phyloP scores from a whole-genome alignment of 2,888 invertebrate genomes.

The Bombylius discolor region DNA sequence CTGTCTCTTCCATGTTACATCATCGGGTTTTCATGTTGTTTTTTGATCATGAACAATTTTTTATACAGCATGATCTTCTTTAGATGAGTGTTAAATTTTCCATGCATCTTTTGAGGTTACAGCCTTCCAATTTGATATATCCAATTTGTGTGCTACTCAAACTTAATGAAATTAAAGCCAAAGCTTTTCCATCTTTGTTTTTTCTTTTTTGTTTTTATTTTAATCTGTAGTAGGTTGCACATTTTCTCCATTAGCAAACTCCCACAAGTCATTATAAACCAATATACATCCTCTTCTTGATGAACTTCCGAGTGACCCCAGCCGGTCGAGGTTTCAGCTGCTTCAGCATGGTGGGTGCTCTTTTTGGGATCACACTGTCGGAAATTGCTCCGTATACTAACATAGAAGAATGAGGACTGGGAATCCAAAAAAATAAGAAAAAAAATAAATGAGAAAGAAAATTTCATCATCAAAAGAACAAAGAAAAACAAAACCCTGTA shows the following conservation, averaged over 20 bases:
- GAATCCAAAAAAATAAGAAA: too few species aligned
- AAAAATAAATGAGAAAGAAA: too few species aligned
- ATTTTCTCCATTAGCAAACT: background rate
- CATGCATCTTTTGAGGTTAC: constrained; percentile 3
- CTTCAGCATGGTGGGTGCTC: too few species aligned
- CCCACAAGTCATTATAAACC: constrained; percentile 8
- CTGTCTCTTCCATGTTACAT: constrained; percentile 1
- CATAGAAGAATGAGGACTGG: too few species aligned
- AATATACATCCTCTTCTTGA: too few species aligned
- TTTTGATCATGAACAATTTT: constrained; percentile 5
- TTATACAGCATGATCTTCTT: constrained; percentile 6
- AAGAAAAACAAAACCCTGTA: too few species aligned
- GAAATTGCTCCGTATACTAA: too few species aligned
- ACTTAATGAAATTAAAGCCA: constrained; percentile 5
- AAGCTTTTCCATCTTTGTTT: constrained; percentile 5
- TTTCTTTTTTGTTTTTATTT: constrained; percentile 1
- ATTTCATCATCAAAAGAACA: too few species aligned
- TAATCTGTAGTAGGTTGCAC: background rate
- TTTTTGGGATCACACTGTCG: too few species aligned
- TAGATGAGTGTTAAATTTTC: background rate
- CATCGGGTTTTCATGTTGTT: constrained; percentile 1
- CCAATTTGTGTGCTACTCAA: constrained; percentile 4
- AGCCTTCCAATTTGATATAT: constrained; percentile 5
- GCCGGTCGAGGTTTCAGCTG: too few species aligned
- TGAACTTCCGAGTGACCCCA: too few species aligned